A percentile compares a stretch with the other conserved stretches of the same genome.
These are phyloP conservation scores for Heliconius sara DNA, from an alignment of 2,888 invertebrate species.

Conservation along the genomic window DNA sequence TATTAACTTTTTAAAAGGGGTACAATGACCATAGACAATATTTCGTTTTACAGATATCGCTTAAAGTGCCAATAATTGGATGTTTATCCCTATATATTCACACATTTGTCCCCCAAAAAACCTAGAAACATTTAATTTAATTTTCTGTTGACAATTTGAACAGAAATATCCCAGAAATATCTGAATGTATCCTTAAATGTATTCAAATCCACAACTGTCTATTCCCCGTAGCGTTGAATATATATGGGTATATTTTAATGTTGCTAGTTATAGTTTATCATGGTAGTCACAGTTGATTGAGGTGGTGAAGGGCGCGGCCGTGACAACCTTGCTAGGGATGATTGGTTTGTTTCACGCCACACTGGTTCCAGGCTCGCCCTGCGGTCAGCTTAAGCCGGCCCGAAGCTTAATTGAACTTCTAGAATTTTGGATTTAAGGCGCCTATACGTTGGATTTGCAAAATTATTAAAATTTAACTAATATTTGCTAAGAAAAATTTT, in stretches of 20 bases:
- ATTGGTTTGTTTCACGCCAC: constrained; percentile 55
- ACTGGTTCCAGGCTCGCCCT: constrained; percentile 25
- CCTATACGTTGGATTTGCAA: background rate
- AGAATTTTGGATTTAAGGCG: constrained; percentile 12
- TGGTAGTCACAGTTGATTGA: constrained; percentile 58
- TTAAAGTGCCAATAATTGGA: too few relatives aligned
- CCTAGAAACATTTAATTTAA: background rate
- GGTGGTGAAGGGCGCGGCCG: constrained; percentile 55
- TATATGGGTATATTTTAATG: background rate
- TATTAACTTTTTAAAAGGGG: too few relatives aligned
- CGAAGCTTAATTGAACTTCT: constrained; percentile 33
- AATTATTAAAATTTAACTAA: too few relatives aligned
- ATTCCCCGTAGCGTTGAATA: too few relatives aligned
- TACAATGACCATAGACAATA: too few relatives aligned
- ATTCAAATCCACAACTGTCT: background rate
- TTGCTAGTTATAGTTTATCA: constrained; percentile 1
- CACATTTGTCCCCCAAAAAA: background rate
- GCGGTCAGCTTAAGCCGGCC: constrained; percentile 30
- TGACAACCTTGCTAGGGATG: constrained; percentile 48
- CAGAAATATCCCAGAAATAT: background rate
- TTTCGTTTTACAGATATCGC: too few relatives aligned
- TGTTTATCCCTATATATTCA: too few relatives aligned
- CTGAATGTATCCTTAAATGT: background rate
- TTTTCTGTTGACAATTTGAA: background rate
- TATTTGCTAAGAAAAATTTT: too few relatives aligned